Base-by-base conservation (phyloP, 2,888 invertebrate species). In the Drosophila koepferae region DNA sequence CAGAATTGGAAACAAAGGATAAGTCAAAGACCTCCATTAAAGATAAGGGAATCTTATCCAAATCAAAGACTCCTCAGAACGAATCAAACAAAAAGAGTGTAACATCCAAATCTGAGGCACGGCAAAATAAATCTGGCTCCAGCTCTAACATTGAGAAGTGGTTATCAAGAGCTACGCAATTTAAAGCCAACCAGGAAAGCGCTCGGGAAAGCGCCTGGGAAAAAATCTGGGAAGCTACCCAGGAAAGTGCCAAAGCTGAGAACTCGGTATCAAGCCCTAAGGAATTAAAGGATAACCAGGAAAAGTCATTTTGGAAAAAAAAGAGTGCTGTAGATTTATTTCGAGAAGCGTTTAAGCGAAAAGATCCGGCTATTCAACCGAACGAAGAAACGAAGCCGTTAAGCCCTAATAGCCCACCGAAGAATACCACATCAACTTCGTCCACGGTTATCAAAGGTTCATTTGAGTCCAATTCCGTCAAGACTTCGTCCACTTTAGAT, bases 121-220 rank as follows among this genome's bases (percentile, higher is more conserved):
- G 18, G 2, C 3, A 23, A 31, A 49, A 31, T 9, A 40, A 40
- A 16, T 18, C 31, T 2, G 20, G 20, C 38, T 38, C 36, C 16
- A 41, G 10, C 7, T 0, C 41, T 3, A 55, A 28, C 12, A 14
- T 55, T 31, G 55, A 55, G 8, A 31, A 55, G 12, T 55, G 55
- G 55, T 12, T 55, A 14, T 12, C 12, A 41, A 55, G 55, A 55
- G 55, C 55, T n/a, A 40, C 12, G 8, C 28, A 18, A 28, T 18
- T 41, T 4, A 54, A 54, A 12, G 23, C 6, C 1, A 3, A 16
- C 16, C 28, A 55, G 31, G n/a, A 41, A 31, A n/a, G 3, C 28
- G 28, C 28, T 4, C 28, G 28, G 28, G 28, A 28, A 28, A 28
- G 28, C 28, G 28, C 6, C 28, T 28, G 28, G 28, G 6, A 28